Percentiles rank a stretch among this genome's conserved stretches.
Evolutionary conservation across 92 coral and sea anemone genomes (phyloP).

Genomic region (Metridium senile): DNA sequence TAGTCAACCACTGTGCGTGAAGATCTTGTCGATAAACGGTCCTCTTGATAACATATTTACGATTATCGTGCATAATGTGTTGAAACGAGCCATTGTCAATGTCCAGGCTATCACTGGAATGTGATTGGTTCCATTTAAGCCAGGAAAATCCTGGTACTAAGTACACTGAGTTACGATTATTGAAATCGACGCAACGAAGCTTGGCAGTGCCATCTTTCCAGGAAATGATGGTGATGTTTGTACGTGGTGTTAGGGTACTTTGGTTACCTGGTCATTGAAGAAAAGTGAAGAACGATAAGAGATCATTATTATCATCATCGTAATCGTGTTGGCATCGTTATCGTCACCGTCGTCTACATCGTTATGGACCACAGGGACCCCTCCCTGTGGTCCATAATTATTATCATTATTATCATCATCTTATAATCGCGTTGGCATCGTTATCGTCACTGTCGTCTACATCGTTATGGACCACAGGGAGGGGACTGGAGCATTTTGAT

Average conservation of each 20-base stretch:
- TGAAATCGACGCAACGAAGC: constrained; percentile 32
- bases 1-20: constrained; percentile 48
- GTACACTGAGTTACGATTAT: neutral
- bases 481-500: too few relatives aligned
- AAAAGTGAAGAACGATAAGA: neutral
- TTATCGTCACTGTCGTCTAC: neutral
- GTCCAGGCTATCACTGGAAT: constrained; percentile 9
- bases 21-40: constrained; percentile 4
- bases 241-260: neutral
- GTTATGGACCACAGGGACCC: neutral
- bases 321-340: neutral
- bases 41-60: constrained; percentile 3
- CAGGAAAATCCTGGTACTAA: constrained; percentile 17
- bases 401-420: neutral
- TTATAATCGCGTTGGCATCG: neutral
- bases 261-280: constrained; percentile 10
- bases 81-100: constrained; percentile 19
- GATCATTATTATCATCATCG: neutral
- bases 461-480: neutral
- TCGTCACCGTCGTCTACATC: neutral
- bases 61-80: neutral
- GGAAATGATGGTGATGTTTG: constrained; percentile 30
- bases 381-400: neutral
- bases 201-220: neutral
- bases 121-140: constrained; percentile 24